These are phyloP conservation scores for Hippopotamyrus pictus DNA, from an alignment of 2,797 vertebrate species.

Conservation along the genomic window DNA sequence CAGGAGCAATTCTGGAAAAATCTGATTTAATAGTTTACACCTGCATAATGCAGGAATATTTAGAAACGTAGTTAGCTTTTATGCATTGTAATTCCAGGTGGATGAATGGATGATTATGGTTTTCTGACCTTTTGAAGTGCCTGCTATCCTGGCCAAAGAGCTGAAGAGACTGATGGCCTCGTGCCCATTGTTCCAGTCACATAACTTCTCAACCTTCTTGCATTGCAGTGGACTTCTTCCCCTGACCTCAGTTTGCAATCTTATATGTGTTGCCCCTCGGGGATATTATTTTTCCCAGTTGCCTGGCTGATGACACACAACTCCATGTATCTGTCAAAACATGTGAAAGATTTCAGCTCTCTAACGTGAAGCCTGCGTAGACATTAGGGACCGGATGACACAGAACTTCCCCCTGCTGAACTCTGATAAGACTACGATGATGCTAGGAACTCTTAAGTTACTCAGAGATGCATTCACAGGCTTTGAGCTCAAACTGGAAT, in stretches of 20 bases:
- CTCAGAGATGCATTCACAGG: neutral
- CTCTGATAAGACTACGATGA: neutral
- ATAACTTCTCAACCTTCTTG: neutral
- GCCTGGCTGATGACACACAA: neutral
- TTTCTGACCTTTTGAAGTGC: neutral
- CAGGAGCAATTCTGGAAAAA: conserved; percentile 6
- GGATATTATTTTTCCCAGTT: neutral
- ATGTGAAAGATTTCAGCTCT: neutral
- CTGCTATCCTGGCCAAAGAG: neutral
- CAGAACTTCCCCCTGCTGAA: neutral
- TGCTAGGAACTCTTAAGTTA: neutral
- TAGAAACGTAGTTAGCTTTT: neutral
- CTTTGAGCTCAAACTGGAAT: neutral
- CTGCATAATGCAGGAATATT: neutral
- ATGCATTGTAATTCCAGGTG: conserved; percentile 4
- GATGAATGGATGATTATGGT: neutral
- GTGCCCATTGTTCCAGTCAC: neutral
- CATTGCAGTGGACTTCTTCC: neutral
- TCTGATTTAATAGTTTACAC: neutral
- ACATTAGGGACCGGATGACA: neutral
- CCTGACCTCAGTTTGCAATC: neutral
- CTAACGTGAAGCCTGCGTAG: neutral
- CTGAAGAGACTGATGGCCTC: neutral
- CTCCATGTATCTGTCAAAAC: conserved; percentile 5
- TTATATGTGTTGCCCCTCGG: neutral